Evolutionary conservation across 2,113 vertebrate genomes (phyloP), one percentile per base, ranked within the genome.

Genomic region (Collichthys lucidus): DNA sequence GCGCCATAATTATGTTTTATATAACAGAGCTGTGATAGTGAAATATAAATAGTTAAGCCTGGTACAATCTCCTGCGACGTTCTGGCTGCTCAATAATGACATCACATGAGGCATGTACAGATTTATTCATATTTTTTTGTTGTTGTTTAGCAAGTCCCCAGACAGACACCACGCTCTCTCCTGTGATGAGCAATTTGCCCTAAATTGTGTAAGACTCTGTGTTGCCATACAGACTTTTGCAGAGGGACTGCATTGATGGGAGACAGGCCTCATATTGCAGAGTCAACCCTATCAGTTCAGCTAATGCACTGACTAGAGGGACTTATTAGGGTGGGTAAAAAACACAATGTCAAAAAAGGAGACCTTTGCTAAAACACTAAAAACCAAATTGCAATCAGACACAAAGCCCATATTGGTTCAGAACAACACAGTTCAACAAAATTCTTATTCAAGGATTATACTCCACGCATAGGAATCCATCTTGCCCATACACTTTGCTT

Each of bases 221-320:
- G 29, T 35, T 68, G 62, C 22, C 52, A 64, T 26, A 14, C 10
- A 69, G 49, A 42, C 14, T 74, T 53, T 22, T 67, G 8, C 17
- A 46, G 40, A 72, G 31, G 19, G 16, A 53, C 46, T 19, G 66
- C 12, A 5, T 31, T 69, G 42, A 70, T 50, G 57, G 44, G 20
- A 56, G 35, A 61, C 46, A 19, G 55, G 74, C 35, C 24, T 73
- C 16, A 40, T 60, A 59, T 80, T 20, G 65, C 14, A 59, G 15
- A 62, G 68, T 60, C 79, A 68, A 26, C 55, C 26, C 17, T 50
- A 69, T 69, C 44, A 64, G n/a, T 44, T 77, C 10, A 26, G 56
- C 47, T 47, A 49, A 62, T 59, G 42, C 73, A 31, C 29, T 42
- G 42, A 76, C 12, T 19, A 20, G 66, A 8, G 29, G 40, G n/a